These are phyloP conservation scores for Etheostoma nigrum DNA, from an alignment of 2,797 vertebrate genomes.

Conservation along the genomic window DNA sequence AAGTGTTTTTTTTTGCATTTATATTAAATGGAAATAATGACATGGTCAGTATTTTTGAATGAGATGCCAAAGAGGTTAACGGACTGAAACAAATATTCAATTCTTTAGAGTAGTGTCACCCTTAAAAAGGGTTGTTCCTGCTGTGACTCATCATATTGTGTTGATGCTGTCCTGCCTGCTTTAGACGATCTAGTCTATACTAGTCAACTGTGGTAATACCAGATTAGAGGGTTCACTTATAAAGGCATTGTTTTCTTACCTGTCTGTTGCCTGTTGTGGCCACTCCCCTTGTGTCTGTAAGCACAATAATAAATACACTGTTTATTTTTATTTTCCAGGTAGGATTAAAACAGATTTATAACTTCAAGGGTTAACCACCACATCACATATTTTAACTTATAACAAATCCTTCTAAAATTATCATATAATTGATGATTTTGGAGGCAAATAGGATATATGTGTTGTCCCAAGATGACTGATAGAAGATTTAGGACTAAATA, in stretches of 20 bases:
- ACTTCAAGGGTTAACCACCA: neutral
- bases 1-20: neutral
- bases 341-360: neutral
- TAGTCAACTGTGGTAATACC: neutral
- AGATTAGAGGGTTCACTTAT: neutral
- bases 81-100: neutral
- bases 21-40: neutral
- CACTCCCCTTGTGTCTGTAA: conserved; percentile 42
- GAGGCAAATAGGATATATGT: neutral
- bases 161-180: neutral
- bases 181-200: neutral
- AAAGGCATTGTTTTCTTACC: conserved; percentile 50
- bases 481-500: conserved; percentile 6
- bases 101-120: neutral
- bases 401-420: neutral
- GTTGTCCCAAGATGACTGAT: neutral
- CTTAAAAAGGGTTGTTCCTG: neutral
- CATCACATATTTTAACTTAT: neutral
- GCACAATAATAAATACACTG: conserved; percentile 12
- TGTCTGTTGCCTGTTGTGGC: conserved; percentile 30
- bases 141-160: neutral
- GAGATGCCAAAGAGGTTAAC: neutral
- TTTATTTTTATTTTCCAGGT: neutral
- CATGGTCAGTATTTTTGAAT: neutral
- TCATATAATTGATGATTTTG: neutral